Percentiles rank a stretch among this genome's conserved stretches.
Conservation (phyloP, 2,888 invertebrate genomes). For the Boloria euphrosyne region DNA sequence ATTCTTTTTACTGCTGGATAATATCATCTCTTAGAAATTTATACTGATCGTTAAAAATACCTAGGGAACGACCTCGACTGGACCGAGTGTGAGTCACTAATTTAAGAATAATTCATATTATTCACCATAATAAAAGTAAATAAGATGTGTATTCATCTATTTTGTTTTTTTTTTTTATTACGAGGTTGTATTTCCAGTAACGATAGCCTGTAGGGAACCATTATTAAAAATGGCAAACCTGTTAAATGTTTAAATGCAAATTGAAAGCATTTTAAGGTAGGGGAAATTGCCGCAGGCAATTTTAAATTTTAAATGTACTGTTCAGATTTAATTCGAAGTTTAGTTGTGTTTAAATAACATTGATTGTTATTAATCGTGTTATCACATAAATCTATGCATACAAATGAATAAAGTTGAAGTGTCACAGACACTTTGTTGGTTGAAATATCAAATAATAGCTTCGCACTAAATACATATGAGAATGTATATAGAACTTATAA, state of each 20-base stretch:
- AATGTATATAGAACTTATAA: too few relatives aligned
- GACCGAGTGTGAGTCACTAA: too few relatives aligned
- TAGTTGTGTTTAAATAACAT: conserved; percentile 4
- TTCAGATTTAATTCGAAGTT: conserved; percentile 15
- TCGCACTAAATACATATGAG: too few relatives aligned
- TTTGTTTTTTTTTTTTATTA: conserved; percentile 27
- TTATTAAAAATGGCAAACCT: conserved; percentile 33
- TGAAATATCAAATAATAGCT: too few relatives aligned
- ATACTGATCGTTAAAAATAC: too few relatives aligned
- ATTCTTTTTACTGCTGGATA: too few relatives aligned
- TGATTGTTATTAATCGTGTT: not conserved
- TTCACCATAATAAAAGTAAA: conserved; percentile 12
- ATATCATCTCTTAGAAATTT: too few relatives aligned
- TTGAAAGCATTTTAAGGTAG: conserved; percentile 33
- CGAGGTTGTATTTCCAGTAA: conserved; percentile 26
- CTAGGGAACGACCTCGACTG: too few relatives aligned
- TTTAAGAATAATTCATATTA: too few relatives aligned
- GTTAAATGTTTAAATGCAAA: conserved; percentile 34
- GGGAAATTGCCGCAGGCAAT: conserved; percentile 24
- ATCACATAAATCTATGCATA: too few relatives aligned
- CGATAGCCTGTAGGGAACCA: conserved; percentile 31
- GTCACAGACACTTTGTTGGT: too few relatives aligned
- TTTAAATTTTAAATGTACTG: conserved; percentile 21
- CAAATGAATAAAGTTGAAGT: too few relatives aligned
- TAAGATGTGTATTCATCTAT: conserved; percentile 23